Conservation (phyloP, 2,888 invertebrate species). For the Coelinius sp. region DNA sequence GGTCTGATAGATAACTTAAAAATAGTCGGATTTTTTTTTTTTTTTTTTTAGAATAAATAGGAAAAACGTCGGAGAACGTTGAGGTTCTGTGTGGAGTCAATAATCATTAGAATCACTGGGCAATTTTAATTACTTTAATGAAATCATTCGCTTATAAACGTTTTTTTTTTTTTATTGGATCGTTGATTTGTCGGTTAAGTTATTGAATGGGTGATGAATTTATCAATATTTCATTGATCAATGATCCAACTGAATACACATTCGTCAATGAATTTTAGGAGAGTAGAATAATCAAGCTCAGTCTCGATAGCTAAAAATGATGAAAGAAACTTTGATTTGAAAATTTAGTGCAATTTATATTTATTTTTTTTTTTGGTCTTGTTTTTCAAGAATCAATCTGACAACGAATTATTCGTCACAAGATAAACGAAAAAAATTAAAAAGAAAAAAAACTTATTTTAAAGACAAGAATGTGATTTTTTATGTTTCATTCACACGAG, state of each 20-base stretch:
- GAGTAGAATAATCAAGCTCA: neutral
- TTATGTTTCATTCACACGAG: conserved; percentile 16
- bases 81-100: conserved; percentile 19
- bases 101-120: conserved; percentile 24
- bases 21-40: conserved; percentile 25
- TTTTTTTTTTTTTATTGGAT: conserved; percentile 28
- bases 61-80: conserved; percentile 8
- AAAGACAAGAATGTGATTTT: conserved; percentile 2
- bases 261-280: neutral
- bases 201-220: neutral
- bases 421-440: neutral
- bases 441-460: neutral
- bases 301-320: neutral
- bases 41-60: conserved; percentile 15
- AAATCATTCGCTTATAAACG: conserved; percentile 36
- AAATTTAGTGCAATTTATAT: conserved; percentile 19
- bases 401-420: neutral
- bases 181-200: conserved; percentile 34
- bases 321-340: neutral
- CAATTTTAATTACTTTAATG: conserved; percentile 14
- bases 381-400: neutral
- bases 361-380: neutral
- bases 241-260: too few species aligned
- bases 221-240: neutral
- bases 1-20: conserved; percentile 15